Base-by-base conservation (phyloP, 2,888 invertebrate species). In the Eupithecia tripunctaria region DNA sequence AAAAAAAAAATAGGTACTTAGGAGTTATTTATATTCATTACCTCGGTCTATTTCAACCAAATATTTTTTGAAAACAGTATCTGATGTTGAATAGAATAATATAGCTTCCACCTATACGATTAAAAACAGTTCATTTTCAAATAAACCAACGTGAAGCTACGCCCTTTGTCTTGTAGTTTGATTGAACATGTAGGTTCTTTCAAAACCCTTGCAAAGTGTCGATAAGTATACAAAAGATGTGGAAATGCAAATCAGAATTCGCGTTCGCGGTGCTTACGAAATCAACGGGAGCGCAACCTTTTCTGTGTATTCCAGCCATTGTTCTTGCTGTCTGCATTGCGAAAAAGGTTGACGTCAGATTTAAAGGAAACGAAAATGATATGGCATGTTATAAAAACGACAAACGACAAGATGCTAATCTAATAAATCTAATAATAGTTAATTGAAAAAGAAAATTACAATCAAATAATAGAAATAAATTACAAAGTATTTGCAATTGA, bases 281-380 rank as follows among this genome's bases (percentile, higher is more conserved):
- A 78, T 70, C 67, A 38, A 72, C 72, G 67, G 78, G 65, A 70
- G 76, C 51, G 72, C 81, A 81, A 82, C 84, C 82, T 85, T 84
- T 83, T 72, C 80, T 71, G 74, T 81, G 82, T 82, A 79, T 76
- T 74, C 70, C 62, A 68, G 60, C 75, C 80, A 84, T 85, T 84
- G 84, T 85, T 84, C 79, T 77, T 68, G 63, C n/a, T 21, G 41
- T 38, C 63, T 27, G 74, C 43, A 74, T 72, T 70, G 72, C 67
- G 75, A 75, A 75, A 72, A 41, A 67, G 67, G 51, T 32, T 65
- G 41, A 6, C 62, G 41, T 51, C n/a, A 25, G 25, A 36, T 64
- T 64, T 4, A 38, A 38, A 21, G 18, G 5, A 64, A 56, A 56
- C 56, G 25, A 56, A 56, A 10, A 12, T 3, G 0, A 25, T 25